Base-by-base conservation (phyloP, 2,888 invertebrate genomes). In the Macrosoma leucophasiata region DNA sequence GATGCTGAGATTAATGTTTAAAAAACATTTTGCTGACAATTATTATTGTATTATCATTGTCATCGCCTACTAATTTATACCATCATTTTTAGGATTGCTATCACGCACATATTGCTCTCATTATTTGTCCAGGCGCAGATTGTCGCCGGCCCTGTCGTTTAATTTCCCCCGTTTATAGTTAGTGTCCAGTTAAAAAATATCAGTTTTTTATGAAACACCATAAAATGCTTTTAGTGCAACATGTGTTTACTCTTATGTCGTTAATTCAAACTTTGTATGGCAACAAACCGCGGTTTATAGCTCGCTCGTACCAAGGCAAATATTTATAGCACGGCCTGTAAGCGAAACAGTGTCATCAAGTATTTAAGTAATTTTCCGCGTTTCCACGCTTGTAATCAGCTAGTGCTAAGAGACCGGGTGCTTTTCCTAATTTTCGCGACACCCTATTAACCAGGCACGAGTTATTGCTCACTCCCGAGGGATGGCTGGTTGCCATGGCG, bases 341-440 rank as follows among this genome's bases (percentile, higher is more conserved):
- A 46, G 39, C 37, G 39, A 34, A 52, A 55, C 50, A 40, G 38
- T 52, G 62, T 65, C 68, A 63, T 70, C 62, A 68, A 66, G 71
- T 67, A 65, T 68, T 69, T 73, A 67, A 65, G 70, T 67, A 68
- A 78, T 79, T 78, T 75, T 69, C 71, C 67, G 62, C 62, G 51
- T 63, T 64, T 61, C 56, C 62, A 55, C 54, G 51, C 58, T 62
- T 64, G 67, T 76, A 75, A 77, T 77, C 74, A 71, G 66, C 61
- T 67, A 67, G 72, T 69, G 65, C 67, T 66, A 55, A 58, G 57
- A 58, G 55, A 52, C 46, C 49, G 67, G 67, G 50, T 65, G 68
- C 61, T 71, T 71, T 71, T 52, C 70, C 71, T 75, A 77, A 78
- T 77, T 78, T 76, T 66, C 66, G 65, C 62, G 74, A 67, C 72